Percentiles rank a stretch among this genome's conserved stretches.
These are phyloP conservation scores for Thaleichthys pacificus DNA, from an alignment of 2,797 vertebrate species.

Conservation along the genomic window DNA sequence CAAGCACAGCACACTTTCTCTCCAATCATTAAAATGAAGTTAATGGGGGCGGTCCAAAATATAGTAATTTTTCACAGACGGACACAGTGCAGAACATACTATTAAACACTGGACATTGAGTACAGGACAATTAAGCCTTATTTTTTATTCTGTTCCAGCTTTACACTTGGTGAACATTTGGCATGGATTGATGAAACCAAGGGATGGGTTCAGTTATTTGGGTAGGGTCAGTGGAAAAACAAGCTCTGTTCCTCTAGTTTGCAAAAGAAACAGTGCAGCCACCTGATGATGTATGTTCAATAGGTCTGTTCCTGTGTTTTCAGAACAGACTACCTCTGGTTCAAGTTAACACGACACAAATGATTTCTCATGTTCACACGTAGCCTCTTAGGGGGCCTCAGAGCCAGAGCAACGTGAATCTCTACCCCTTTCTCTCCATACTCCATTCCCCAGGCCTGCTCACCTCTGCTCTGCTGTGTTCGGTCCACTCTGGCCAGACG, in stretches of 20 bases:
- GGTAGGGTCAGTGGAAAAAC: conserved; percentile 35
- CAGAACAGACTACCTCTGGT: conserved; percentile 36
- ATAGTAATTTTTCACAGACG: conserved; percentile 35
- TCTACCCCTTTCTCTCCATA: conserved; percentile 43
- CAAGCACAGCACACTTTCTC: conserved; percentile 23
- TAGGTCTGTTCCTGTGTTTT: conserved; percentile 16
- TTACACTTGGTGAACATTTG: conserved; percentile 21
- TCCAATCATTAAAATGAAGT: conserved; percentile 33
- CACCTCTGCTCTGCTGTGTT: background rate
- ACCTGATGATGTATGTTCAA: conserved; percentile 17
- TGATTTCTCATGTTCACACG: conserved; percentile 59
- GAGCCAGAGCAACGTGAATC: conserved; percentile 54
- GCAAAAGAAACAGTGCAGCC: conserved; percentile 12
- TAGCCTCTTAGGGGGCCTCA: conserved; percentile 54
- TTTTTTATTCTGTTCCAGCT: conserved; percentile 27
- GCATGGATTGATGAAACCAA: conserved; percentile 29
- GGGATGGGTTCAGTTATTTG: conserved; percentile 40
- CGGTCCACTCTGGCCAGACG: background rate
- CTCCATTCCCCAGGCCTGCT: background rate
- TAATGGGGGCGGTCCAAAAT: conserved; percentile 41
- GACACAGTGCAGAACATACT: background rate
- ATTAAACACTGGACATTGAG: background rate
- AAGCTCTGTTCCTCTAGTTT: conserved; percentile 7
- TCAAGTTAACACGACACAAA: conserved; percentile 39
- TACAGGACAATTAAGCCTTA: conserved; percentile 25